Percentiles rank a stretch among this genome's conserved stretches.
These are phyloP conservation scores for Bryconaethiops microstoma DNA, from an alignment of 2,797 vertebrate genomes.

Conservation along the genomic window DNA sequence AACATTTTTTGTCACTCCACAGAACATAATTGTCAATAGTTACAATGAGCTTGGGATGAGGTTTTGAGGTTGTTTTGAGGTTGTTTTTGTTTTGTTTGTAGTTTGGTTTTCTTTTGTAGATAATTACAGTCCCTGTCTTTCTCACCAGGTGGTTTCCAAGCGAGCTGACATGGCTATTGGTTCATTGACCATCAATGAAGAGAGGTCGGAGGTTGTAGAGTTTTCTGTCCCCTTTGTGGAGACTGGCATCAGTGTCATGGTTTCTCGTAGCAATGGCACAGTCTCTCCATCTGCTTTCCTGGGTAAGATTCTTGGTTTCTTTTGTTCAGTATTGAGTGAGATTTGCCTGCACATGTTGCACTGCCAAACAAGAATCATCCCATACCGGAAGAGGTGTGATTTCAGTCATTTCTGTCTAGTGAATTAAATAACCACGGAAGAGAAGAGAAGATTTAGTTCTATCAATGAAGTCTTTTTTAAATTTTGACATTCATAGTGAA, in stretches of 20 bases:
- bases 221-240: conserved; percentile 93
- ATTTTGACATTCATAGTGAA: conserved; percentile 29
- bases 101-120: neutral
- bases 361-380: neutral
- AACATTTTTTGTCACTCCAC: too few species aligned
- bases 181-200: conserved; percentile 91
- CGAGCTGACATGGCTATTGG: conserved; percentile 93
- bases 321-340: neutral
- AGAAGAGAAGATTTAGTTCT: neutral
- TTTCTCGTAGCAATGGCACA: conserved; percentile 91
- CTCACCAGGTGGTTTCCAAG: conserved; percentile 86
- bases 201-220: conserved; percentile 90
- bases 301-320: conserved; percentile 70
- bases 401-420: neutral
- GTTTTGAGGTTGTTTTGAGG: too few species aligned
- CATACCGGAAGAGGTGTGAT: neutral
- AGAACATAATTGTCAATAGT: too few species aligned
- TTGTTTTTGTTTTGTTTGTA: neutral
- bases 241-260: conserved; percentile 94
- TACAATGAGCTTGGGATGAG: too few species aligned
- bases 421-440: conserved; percentile 4
- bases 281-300: conserved; percentile 92
- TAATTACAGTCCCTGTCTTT: neutral
- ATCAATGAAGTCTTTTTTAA: conserved; percentile 11
- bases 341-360: conserved; percentile 11